Base-by-base conservation (phyloP, 2,797 vertebrate genomes). In the Aplochiton taeniatus region DNA sequence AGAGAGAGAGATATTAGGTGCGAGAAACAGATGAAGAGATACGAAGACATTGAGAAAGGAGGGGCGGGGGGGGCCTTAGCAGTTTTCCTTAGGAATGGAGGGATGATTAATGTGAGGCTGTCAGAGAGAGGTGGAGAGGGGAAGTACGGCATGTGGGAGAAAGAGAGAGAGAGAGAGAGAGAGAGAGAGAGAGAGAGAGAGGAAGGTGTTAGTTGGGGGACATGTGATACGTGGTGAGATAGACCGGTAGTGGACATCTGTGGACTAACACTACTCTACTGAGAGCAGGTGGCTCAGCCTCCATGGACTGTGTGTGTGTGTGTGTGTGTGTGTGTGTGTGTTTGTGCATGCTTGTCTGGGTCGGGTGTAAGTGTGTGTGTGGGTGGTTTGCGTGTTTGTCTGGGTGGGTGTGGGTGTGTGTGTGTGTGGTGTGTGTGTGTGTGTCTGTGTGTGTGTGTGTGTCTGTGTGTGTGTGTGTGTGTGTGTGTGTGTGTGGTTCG, bases 41-140 rank as follows among this genome's bases (percentile, higher is more conserved):
- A 65, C 48, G 65, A n/a, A n/a, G n/a, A n/a, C n/a, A n/a, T n/a
- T n/a, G 45, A 53, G 52, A 60, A 55, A 69, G 54, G 63, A 13
- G 44, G 16, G 68, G 52, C 57, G 63, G 55, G 77, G 69, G 79
- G 63, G 57, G n/a, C n/a, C n/a, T 11, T 68, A 87, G 66, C 71
- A 63, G 78, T 73, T 77, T 77, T 83, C 83, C 72, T 63, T 50
- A 63, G 73, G 83, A 77, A 81, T 84, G 81, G 75, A 75, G 76
- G 74, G 75, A 89, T 93, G 90, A 92, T 93, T 90, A 92, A 92
- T 92, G 90, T 81, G 83, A 79, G 72, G 74, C 87, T 90, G 88
- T 88, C 88, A 89, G 65, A 86, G 65, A 86, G 73, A 84, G 85
- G 88, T 87, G 86, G 72, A 87, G 82, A 87, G 86, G 84, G 82